phyloP scores from a whole-genome alignment of 2,888 invertebrate genomes.

The Leuctra nigra region DNA sequence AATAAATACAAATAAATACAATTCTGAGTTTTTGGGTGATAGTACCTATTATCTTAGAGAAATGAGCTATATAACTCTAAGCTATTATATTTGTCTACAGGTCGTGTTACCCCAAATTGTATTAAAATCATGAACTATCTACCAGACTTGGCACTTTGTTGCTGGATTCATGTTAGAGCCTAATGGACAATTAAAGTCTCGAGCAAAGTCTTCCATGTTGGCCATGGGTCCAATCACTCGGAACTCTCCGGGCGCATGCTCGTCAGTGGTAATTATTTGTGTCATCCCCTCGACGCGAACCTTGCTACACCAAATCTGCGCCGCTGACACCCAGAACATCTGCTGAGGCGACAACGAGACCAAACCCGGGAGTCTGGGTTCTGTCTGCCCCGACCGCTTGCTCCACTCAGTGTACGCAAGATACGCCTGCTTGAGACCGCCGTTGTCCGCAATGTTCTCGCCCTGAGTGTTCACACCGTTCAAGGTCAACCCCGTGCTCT shows the following conservation, averaged over 20 bases:
- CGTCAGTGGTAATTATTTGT: slow-evolving; percentile 70
- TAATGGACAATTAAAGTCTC: slow-evolving; percentile 53
- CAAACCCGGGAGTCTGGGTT: slow-evolving; percentile 64
- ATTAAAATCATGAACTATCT: no score
- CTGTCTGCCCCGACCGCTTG: slow-evolving; percentile 54
- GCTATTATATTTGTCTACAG: no score
- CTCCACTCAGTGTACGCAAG: slow-evolving; percentile 73
- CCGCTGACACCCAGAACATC: slow-evolving; percentile 75
- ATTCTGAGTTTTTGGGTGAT: no score
- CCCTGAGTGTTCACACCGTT: slow-evolving; percentile 90
- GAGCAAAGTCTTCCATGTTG: slow-evolving; percentile 52
- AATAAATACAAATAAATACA: no score
- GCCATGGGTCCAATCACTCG: slow-evolving; percentile 55
- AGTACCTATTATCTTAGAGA: no score
- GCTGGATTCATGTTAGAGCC: slow-evolving; percentile 56
- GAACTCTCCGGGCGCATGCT: slow-evolving; percentile 47
- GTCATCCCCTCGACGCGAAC: slow-evolving; percentile 67
- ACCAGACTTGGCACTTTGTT: slow-evolving; percentile 58
- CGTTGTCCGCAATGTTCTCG: slow-evolving; percentile 94
- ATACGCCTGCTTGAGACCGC: slow-evolving; percentile 87
- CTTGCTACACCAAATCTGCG: slow-evolving; percentile 79
- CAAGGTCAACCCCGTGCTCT: slow-evolving; percentile 65
- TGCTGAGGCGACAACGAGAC: slow-evolving; percentile 47
- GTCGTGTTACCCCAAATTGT: no score
- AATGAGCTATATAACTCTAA: no score